These are phyloP conservation scores for Eupithecia dodoneata DNA, from an alignment of 2,888 invertebrate species.

Conservation along the genomic window DNA sequence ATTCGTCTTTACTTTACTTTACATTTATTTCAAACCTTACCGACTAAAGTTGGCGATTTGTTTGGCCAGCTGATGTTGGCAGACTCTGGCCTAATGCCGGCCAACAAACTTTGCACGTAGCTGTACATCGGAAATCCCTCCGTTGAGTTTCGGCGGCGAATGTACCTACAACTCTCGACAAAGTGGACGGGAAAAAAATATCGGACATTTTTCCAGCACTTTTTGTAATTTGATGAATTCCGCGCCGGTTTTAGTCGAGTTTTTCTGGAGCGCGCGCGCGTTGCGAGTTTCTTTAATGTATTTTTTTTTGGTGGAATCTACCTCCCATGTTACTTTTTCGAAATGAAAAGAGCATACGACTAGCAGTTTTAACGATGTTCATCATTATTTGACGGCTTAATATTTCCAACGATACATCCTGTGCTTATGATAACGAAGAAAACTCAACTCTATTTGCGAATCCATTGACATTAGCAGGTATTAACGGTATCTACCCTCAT, in stretches of 20 bases:
- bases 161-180: constrained; percentile 19
- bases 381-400: neutral
- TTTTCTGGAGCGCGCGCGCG: constrained; percentile 31
- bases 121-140: constrained; percentile 13
- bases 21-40: neutral
- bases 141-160: neutral
- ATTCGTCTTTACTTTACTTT: neutral
- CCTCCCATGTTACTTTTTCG: neutral
- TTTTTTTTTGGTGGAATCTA: neutral
- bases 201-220: constrained; percentile 46
- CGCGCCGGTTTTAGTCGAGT: constrained; percentile 32
- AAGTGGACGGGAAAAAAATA: constrained; percentile 44
- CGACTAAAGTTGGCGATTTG: constrained; percentile 8
- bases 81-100: neutral
- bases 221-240: constrained; percentile 53
- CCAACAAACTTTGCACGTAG: constrained; percentile 13
- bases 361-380: neutral
- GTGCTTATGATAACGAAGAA: neutral
- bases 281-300: constrained; percentile 3
- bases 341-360: neutral
- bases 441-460: too few relatives aligned
- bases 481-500: too few relatives aligned
- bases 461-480: too few relatives aligned
- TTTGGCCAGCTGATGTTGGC: constrained; percentile 14
- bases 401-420: neutral